These are phyloP conservation scores for Zhuqinia jingwanae DNA, from an alignment of 2,888 invertebrate species.

Conservation along the genomic window DNA sequence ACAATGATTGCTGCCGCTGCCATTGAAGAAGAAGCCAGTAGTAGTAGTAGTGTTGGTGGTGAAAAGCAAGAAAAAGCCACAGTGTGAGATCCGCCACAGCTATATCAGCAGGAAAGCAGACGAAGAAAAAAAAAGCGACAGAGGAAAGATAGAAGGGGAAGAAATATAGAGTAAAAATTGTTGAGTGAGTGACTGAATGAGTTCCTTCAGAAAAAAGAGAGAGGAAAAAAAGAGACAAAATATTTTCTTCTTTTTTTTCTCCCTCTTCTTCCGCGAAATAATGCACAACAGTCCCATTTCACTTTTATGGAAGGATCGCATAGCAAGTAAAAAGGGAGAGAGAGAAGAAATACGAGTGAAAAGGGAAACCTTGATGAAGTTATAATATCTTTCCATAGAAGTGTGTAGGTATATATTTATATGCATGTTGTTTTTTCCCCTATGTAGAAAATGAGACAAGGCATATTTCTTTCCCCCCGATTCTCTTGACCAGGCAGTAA, in stretches of 20 bases:
- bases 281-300: conserved; percentile 37
- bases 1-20: conserved; percentile 44
- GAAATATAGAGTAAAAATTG: conserved; percentile 72
- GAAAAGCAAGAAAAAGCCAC: conserved; percentile 8
- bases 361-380: conserved; percentile 43
- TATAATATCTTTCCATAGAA: too few relatives aligned
- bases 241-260: conserved; percentile 58
- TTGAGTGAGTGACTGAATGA: conserved; percentile 66
- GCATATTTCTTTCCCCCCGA: conserved; percentile 25
- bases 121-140: conserved; percentile 16
- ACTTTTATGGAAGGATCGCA: conserved; percentile 30
- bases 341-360: conserved; percentile 32
- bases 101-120: conserved; percentile 8
- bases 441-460: conserved; percentile 12
- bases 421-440: background rate
- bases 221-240: conserved; percentile 41
- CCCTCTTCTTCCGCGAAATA: conserved; percentile 50
- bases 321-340: background rate
- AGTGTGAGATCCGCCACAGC: background rate
- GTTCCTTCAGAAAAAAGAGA: conserved; percentile 30
- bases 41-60: background rate
- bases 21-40: conserved; percentile 1
- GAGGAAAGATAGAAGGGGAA: conserved; percentile 50
- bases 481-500: conserved; percentile 38
- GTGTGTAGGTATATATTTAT: background rate